Conservation (phyloP, 2,113 vertebrate genomes). For the Buteo buteo region DNA sequence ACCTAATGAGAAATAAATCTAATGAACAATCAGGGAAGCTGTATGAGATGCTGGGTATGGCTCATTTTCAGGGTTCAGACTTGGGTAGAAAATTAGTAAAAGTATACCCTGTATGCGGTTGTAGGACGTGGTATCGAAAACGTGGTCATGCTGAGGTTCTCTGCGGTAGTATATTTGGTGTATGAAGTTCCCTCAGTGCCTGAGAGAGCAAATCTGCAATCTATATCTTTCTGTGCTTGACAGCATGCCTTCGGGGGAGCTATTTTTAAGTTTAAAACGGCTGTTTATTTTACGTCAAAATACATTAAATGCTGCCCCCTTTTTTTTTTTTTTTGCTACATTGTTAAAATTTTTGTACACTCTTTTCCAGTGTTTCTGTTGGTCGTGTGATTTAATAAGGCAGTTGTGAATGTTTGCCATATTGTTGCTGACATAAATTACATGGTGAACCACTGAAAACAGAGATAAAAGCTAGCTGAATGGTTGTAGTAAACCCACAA, state of each 20-base stretch:
- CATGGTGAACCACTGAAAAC: neutral
- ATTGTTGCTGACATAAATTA: neutral
- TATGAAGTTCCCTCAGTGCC: neutral
- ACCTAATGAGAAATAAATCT: neutral
- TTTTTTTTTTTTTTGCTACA: too few relatives aligned
- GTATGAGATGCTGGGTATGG: fast-evolving
- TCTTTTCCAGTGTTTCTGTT: neutral
- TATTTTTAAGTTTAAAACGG: neutral
- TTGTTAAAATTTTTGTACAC: neutral
- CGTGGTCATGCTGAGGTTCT: neutral
- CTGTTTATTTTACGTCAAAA: neutral
- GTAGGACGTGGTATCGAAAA: neutral
- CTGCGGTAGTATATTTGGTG: neutral
- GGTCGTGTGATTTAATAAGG: neutral
- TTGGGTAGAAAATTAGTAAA: neutral
- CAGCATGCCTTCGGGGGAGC: neutral
- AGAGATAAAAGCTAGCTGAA: neutral
- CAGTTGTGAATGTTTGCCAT: neutral
- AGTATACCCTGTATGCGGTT: fast-evolving
- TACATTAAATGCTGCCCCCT: neutral
- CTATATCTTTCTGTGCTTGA: neutral
- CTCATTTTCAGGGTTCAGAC: neutral
- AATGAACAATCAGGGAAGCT: neutral
- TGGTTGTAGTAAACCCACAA: neutral
- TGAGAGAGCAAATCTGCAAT: neutral